phyloP scores from a whole-genome alignment of 35 echinoderm and acorn worm genomes.

The Stichopus chloronotus region DNA sequence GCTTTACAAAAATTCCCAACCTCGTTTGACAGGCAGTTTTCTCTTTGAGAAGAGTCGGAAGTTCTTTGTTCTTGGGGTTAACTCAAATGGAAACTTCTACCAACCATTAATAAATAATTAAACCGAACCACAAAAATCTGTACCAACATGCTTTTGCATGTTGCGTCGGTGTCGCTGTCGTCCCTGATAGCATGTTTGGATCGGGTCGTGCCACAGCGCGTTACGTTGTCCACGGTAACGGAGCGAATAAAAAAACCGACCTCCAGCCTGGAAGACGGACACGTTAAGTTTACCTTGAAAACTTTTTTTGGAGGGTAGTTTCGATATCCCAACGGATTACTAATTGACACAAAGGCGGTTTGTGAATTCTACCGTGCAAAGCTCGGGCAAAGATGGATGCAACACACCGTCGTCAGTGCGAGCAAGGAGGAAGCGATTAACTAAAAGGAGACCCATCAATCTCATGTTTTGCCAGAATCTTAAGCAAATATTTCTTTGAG shows the following conservation, averaged over 20 bases:
- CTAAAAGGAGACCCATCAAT: conserved; percentile 20
- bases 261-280: conserved; percentile 11
- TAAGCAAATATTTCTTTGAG: conserved; percentile 14
- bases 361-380: conserved; percentile 22
- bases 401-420: background rate
- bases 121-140: background rate
- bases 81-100: conserved; percentile 5
- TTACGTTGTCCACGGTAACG: conserved; percentile 18
- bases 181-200: background rate
- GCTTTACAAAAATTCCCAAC: background rate
- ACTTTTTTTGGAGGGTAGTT: conserved; percentile 42
- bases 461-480: conserved; percentile 2
- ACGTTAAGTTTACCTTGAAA: conserved; percentile 32
- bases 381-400: conserved; percentile 26
- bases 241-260: conserved; percentile 44
- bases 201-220: background rate
- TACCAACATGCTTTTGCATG: conserved; percentile 27
- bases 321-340: conserved; percentile 26
- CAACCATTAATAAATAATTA: conserved; percentile 38
- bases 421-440: background rate
- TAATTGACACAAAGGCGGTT: conserved; percentile 33
- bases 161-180: background rate
- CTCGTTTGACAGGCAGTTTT: background rate
- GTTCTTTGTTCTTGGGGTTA: background rate
- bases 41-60: background rate